Evolutionary conservation across 2,797 vertebrate genomes (phyloP).

Genomic region (Denticeps clupeoides): DNA sequence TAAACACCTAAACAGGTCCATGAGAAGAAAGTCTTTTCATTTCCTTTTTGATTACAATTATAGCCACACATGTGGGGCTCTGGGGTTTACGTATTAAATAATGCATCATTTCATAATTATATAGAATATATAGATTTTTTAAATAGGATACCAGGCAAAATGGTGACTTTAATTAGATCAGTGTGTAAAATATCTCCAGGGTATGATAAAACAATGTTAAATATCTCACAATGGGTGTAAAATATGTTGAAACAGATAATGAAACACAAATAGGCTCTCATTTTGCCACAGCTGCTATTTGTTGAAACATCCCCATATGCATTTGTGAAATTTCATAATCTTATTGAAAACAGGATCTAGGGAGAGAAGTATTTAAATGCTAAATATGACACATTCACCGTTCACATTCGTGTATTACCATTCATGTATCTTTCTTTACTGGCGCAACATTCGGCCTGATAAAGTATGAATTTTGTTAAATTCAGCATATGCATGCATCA

Average conservation of each 20-base stretch:
- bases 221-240: conserved; percentile 63
- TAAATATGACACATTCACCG: conserved; percentile 44
- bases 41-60: conserved; percentile 70
- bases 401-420: conserved; percentile 44
- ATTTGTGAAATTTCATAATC: conserved; percentile 53
- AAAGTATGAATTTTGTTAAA: background rate
- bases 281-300: conserved; percentile 55
- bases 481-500: background rate
- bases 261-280: conserved; percentile 64
- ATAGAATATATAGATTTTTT: conserved; percentile 74
- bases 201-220: conserved; percentile 71
- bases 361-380: conserved; percentile 44
- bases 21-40: conserved; percentile 61
- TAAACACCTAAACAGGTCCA: conserved; percentile 62
- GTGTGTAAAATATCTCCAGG: conserved; percentile 69
- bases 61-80: conserved; percentile 60
- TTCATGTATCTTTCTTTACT: conserved; percentile 22
- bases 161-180: conserved; percentile 68
- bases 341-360: conserved; percentile 51
- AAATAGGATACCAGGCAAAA: conserved; percentile 64
- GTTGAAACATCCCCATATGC: conserved; percentile 47
- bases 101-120: conserved; percentile 76
- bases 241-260: conserved; percentile 70
- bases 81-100: conserved; percentile 73
- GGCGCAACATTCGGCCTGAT: conserved; percentile 5